phyloP scores from a whole-genome alignment of 2,113 vertebrate genomes.

The Barnardius zonarius region DNA sequence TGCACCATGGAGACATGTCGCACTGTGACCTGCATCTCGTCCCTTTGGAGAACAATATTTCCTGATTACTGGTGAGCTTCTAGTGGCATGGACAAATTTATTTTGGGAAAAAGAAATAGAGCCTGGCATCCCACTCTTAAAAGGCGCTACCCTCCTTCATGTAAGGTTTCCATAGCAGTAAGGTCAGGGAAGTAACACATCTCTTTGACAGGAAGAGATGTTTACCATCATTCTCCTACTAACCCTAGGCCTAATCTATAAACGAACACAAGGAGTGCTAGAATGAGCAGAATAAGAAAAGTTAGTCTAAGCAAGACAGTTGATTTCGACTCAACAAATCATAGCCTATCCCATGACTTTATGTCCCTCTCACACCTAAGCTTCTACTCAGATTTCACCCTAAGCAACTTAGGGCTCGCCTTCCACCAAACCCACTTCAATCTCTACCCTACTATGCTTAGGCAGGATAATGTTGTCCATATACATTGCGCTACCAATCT shows the following conservation, averaged over 20 bases:
- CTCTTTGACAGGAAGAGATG: constrained; percentile 27
- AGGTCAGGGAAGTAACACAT: constrained; percentile 40
- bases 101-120: constrained; percentile 44
- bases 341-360: not conserved
- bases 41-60: constrained; percentile 13
- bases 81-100: constrained; percentile 28
- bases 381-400: not conserved
- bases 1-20: fast-evolving
- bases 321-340: not conserved
- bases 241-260: not conserved
- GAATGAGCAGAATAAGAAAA: not conserved
- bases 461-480: not conserved
- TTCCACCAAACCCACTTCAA: not conserved
- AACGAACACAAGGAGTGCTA: not conserved
- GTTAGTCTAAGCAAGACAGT: not conserved
- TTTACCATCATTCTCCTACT: not conserved
- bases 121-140: constrained; percentile 7
- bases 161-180: constrained; percentile 16
- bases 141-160: constrained; percentile 42
- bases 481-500: fast-evolving
- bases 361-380: not conserved
- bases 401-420: not conserved
- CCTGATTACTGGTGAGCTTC: constrained; percentile 19
- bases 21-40: not conserved
- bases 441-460: not conserved